These are phyloP conservation scores for Euclidia mi DNA, from an alignment of 2,888 invertebrate species.

Conservation along the genomic window DNA sequence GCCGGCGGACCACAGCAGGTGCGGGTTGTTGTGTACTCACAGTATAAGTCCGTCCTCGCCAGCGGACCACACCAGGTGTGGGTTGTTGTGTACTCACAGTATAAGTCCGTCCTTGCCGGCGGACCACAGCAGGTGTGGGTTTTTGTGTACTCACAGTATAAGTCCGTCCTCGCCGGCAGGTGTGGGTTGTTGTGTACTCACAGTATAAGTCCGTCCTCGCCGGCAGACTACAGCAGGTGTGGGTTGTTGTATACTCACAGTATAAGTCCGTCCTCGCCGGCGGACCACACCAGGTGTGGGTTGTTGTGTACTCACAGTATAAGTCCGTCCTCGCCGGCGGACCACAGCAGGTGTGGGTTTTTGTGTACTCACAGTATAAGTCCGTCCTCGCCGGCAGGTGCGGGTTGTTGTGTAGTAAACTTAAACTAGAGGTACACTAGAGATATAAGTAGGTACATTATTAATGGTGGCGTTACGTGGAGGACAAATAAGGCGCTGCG, in stretches of 20 bases:
- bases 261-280: conserved; percentile 98
- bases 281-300: conserved; percentile 97
- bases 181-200: conserved; percentile 95
- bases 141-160: conserved; percentile 94
- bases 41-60: conserved; percentile 98
- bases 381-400: conserved; percentile 97
- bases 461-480: too few relatives aligned
- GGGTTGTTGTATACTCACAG: too few relatives aligned
- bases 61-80: conserved; percentile 97
- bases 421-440: too few relatives aligned
- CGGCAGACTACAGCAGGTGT: conserved; percentile 97
- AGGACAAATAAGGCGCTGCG: too few relatives aligned
- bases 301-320: conserved; percentile 95
- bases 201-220: conserved; percentile 98
- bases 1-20: conserved; percentile 97
- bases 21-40: conserved; percentile 95
- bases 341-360: conserved; percentile 97
- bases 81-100: conserved; percentile 95
- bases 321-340: conserved; percentile 98
- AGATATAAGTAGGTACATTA: too few relatives aligned
- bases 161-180: conserved; percentile 97
- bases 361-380: conserved; percentile 95
- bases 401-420: conserved; percentile 94
- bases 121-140: conserved; percentile 97
- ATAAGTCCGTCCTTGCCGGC: conserved; percentile 98